Evolutionary conservation across 1,140 invertebrate genomes (phyloP).

Genomic region (Catajapyx aquilonaris): DNA sequence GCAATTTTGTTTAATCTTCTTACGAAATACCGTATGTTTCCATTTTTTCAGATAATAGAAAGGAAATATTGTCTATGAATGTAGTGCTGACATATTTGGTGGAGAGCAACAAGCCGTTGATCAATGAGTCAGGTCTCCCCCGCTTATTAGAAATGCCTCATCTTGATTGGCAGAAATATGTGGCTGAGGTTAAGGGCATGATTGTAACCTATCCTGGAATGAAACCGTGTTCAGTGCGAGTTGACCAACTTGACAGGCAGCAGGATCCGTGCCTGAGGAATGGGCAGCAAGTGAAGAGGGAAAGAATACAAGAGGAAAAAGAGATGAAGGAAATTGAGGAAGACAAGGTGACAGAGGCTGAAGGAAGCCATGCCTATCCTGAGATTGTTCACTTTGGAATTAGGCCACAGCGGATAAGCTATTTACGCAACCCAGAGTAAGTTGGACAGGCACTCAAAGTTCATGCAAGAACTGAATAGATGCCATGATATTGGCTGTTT

Average conservation of each 20-base stretch:
- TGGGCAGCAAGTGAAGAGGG: slow-evolving; percentile 17
- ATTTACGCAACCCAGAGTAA: slow-evolving; percentile 82
- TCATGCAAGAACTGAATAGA: too few relatives aligned
- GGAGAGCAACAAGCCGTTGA: slow-evolving; percentile 42
- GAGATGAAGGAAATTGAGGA: slow-evolving; percentile 4
- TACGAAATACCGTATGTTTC: slow-evolving; percentile 5
- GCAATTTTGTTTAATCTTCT: slow-evolving; percentile 4
- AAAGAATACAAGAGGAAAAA: slow-evolving; percentile 17
- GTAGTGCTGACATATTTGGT: slow-evolving; percentile 75
- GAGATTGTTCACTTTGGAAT: slow-evolving; percentile 93
- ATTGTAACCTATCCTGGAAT: slow-evolving; percentile 72
- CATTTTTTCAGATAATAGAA: slow-evolving; percentile 53
- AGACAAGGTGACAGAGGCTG: slow-evolving; percentile 15
- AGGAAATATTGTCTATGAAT: slow-evolving; percentile 86
- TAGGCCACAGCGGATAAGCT: slow-evolving; percentile 79
- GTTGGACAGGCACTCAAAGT: too few relatives aligned
- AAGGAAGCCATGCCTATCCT: slow-evolving; percentile 32
- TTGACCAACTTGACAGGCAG: slow-evolving; percentile 85
- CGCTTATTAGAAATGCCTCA: slow-evolving; percentile 49
- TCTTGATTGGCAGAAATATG: slow-evolving; percentile 77
- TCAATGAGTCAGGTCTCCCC: slow-evolving; percentile 38
- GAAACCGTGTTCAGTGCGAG: slow-evolving; percentile 79
- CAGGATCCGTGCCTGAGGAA: slow-evolving; percentile 21
- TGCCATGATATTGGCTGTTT: too few relatives aligned
- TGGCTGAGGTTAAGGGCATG: slow-evolving; percentile 73